These are phyloP conservation scores for Nansenia antarctica DNA, from an alignment of 2,113 vertebrate species.

Conservation along the genomic window DNA sequence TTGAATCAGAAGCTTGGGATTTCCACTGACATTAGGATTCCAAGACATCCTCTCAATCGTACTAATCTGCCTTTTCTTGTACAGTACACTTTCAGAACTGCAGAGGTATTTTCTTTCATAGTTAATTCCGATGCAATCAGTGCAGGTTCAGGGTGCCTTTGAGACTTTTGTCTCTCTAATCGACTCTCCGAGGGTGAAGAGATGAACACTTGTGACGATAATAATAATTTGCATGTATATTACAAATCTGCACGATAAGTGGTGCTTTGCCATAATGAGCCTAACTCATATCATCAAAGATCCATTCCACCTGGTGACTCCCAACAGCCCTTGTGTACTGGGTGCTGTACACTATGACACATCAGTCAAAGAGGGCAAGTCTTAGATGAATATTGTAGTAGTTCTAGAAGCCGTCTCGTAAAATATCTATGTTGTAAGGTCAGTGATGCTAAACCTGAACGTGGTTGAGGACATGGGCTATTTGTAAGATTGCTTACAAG, in stretches of 20 bases:
- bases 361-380: conserved; percentile 22
- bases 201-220: conserved; percentile 44
- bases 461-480: no score
- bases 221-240: conserved; percentile 69
- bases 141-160: conserved; percentile 25
- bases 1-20: conserved; percentile 27
- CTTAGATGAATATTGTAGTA: conserved; percentile 20
- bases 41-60: neutral
- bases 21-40: conserved; percentile 11
- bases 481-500: no score
- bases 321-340: conserved; percentile 21
- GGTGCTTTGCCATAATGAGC: conserved; percentile 49
- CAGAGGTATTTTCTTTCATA: neutral
- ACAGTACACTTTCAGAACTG: conserved; percentile 7
- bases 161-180: conserved; percentile 33
- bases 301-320: conserved; percentile 55
- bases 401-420: neutral
- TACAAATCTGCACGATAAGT: conserved; percentile 46
- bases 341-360: conserved; percentile 29
- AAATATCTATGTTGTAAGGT: neutral
- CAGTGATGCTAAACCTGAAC: no score
- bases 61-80: neutral
- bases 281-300: conserved; percentile 36
- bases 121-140: conserved; percentile 37
- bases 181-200: conserved; percentile 37